Base-by-base conservation (phyloP, 2,888 invertebrate genomes). In the Ennomos fuscantarius region DNA sequence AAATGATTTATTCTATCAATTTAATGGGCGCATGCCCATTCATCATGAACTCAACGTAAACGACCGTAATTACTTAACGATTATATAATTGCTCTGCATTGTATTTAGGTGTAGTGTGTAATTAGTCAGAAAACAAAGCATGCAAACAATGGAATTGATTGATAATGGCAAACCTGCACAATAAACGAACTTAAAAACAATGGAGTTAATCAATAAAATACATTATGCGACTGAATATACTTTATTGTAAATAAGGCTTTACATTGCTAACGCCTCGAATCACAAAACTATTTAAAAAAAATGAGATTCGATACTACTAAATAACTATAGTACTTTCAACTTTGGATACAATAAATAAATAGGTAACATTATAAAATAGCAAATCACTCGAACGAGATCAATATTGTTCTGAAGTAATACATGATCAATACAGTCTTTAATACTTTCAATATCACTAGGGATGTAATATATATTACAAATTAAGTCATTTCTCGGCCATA, bases 121-220 rank as follows among this genome's bases (percentile, higher is more conserved):
- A 47, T 63, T 49, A 66, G 44, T 63, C 51, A 34, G 45, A 51
- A 40, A 58, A 24, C 24, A 54, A 65, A 67, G 65, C 79, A 80
- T 80, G 81, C 79, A 81, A 79, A 81, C 73, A 81, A 75, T 62
- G 68, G 58, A 69, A 74, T 59, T 68, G 56, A 70, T 68, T 77
- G 85, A 86, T 87, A 87, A 81, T 90, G 92, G 92, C 92, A 92
- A 92, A 92, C 92, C 90, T 90, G 82, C 87, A 92, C 92, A 90
- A 90, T 79, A 73, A 90, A 89, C 84, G 82, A 84, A 81, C 70
- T 62, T 73, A 81, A 84, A 78, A 69, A 82, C 33, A 80, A 78
- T 75, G 73, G 78, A 77, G 75, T 72, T 0, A 6, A 77, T 72
- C 77, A 92, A 92, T 90, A 85, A 92, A 91, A 92, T 89, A 87